Conservation (phyloP, 2,797 vertebrate genomes). For the Notoglanidium macrostoma region DNA sequence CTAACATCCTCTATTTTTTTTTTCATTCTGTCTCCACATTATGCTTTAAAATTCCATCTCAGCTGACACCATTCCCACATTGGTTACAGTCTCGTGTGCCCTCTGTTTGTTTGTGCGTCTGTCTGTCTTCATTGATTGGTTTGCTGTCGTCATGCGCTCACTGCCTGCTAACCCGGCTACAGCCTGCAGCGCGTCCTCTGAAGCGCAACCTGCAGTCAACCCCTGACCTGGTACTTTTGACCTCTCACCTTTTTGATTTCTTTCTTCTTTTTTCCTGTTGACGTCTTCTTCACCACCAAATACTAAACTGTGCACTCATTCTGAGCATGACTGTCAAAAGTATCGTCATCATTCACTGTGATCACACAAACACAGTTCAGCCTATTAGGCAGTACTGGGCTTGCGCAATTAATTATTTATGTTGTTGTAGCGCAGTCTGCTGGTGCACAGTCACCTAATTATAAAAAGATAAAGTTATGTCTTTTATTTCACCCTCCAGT, state of each 20-base stretch:
- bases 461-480: constrained; percentile 4
- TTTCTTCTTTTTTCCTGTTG: neutral
- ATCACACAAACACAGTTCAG: constrained; percentile 12
- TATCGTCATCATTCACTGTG: neutral
- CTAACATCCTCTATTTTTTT: constrained; percentile 36
- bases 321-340: constrained; percentile 11
- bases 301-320: constrained; percentile 12
- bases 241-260: constrained; percentile 68
- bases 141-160: constrained; percentile 56
- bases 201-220: constrained; percentile 73
- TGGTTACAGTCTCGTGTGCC: constrained; percentile 67
- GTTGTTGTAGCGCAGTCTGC: constrained; percentile 5
- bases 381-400: neutral
- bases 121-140: constrained; percentile 70
- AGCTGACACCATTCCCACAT: constrained; percentile 65
- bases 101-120: constrained; percentile 66
- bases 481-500: constrained; percentile 11
- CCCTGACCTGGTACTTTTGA: constrained; percentile 74
- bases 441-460: constrained; percentile 22
- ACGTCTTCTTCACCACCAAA: neutral
- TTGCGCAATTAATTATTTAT: constrained; percentile 32
- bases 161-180: constrained; percentile 57
- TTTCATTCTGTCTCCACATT: constrained; percentile 24
- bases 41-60: constrained; percentile 36
- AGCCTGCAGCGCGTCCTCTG: constrained; percentile 70